Conservation (phyloP, 2,888 invertebrate species). For the Imbricaverruca yamaguchii region DNA sequence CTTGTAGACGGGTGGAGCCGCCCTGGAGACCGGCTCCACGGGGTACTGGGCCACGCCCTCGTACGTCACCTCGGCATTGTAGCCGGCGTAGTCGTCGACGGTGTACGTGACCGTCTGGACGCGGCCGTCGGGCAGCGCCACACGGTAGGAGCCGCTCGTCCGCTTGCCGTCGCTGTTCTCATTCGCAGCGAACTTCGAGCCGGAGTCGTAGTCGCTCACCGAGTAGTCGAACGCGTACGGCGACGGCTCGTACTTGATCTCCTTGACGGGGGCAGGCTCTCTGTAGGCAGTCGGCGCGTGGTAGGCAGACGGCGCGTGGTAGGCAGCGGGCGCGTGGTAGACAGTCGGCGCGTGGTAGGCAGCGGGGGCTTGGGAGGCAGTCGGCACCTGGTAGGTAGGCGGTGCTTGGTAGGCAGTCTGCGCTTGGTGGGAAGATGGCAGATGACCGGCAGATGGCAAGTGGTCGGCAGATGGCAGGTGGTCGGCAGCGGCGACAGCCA, state of each 20-base stretch:
- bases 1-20: no score
- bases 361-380: no score
- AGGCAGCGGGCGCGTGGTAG: no score
- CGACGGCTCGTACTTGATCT: background rate
- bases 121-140: conserved; percentile 64
- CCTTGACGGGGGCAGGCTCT: background rate
- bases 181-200: conserved; percentile 55
- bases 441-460: no score
- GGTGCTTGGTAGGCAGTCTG: no score
- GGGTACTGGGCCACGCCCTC: conserved; percentile 60
- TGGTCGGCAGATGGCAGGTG: no score
- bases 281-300: background rate
- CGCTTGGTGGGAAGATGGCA: no score
- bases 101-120: conserved; percentile 77
- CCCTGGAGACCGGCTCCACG: conserved; percentile 3
- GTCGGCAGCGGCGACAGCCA: background rate
- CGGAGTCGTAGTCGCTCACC: conserved; percentile 52
- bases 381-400: no score
- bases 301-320: background rate
- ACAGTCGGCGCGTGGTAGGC: no score
- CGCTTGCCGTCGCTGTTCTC: conserved; percentile 57
- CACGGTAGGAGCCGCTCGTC: conserved; percentile 57
- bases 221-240: conserved; percentile 59
- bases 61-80: conserved; percentile 75
- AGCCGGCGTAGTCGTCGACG: conserved; percentile 83